Evolutionary conservation across 2,797 vertebrate genomes (phyloP), one percentile per base, ranked within the genome.

Genomic region (Clarias pachynema): DNA sequence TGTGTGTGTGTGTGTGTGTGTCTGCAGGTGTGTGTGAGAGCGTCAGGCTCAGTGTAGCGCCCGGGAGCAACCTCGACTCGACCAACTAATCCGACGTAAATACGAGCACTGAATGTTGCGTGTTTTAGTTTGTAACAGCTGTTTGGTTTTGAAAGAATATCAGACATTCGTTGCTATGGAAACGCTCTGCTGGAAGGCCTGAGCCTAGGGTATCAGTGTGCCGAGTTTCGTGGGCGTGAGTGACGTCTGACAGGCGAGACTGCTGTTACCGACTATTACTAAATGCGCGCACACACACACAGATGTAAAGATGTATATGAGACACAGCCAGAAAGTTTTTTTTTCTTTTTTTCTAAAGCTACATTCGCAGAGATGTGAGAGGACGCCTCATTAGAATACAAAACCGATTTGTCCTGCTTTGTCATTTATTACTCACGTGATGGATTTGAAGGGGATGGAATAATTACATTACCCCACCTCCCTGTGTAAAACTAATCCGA

Each of bases 121-220:
- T 20, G 14, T 57, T 77, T 59, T 26, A 79, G 24, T 40, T n/a
- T 26, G 34, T 10, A 24, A 18, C 34, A n/a, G 57, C n/a, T n/a
- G 5, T 57, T 31, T 59, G 31, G 40, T 79, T n/a, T 44, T 22
- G 26, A 68, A 37, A 68, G 59, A 53, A 24, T 8, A 49, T 14
- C 14, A 59, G 63, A 7, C 59, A 60, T 70, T 40, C 3, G 80
- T 59, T 77, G 56, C 73, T 70, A 78, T 82, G 78, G 85, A 66
- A 86, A 86, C 79, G 57, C 9, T 22, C 22, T 59, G 44, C 22
- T 62, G 53, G 44, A 85, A 62, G 15, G 53, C 66, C 56, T 44
- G 12, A 29, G 26, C 37, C 37, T 26, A 0, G n/a, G n/a, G 18
- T 69, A 59, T 78, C 24, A 29, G 49, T 37, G 29, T 26, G 24